phyloP scores from a whole-genome alignment of 1,140 invertebrate genomes.

The Rhagoletis pomonella region DNA sequence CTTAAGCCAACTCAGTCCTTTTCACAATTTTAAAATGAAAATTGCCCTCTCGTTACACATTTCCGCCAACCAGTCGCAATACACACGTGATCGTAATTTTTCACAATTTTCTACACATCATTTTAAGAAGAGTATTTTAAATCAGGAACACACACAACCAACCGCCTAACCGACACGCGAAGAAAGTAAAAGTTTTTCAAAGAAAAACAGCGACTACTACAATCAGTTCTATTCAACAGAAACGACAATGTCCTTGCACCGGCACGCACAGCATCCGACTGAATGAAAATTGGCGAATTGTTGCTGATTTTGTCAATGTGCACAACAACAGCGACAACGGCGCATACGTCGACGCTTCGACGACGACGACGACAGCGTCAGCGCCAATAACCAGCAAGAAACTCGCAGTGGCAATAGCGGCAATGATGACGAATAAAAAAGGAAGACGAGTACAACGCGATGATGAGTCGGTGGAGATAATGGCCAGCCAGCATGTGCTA shows the following conservation, averaged over 20 bases:
- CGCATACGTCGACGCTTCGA: background rate
- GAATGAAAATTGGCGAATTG: constrained; percentile 66
- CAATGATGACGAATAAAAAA: constrained; percentile 18
- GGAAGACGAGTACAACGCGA: background rate
- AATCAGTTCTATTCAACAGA: background rate
- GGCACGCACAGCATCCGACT: constrained; percentile 66
- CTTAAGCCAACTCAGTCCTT: background rate
- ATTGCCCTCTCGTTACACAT: background rate
- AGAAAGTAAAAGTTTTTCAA: background rate
- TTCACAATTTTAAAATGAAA: background rate
- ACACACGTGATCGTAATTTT: background rate
- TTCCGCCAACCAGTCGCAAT: background rate
- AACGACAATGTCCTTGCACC: constrained; percentile 26
- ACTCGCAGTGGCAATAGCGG: constrained; percentile 6
- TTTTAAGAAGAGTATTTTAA: background rate
- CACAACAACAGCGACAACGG: constrained; percentile 18
- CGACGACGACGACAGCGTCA: background rate
- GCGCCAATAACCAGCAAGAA: background rate
- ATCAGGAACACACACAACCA: background rate
- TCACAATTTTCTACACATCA: background rate
- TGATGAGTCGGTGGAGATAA: background rate
- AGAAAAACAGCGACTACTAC: background rate
- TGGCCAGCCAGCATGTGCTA: background rate
- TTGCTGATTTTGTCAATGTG: constrained; percentile 68
- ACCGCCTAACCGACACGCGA: background rate